Conservation (phyloP, 2,797 vertebrate genomes). For the Cossypha caffra region DNA sequence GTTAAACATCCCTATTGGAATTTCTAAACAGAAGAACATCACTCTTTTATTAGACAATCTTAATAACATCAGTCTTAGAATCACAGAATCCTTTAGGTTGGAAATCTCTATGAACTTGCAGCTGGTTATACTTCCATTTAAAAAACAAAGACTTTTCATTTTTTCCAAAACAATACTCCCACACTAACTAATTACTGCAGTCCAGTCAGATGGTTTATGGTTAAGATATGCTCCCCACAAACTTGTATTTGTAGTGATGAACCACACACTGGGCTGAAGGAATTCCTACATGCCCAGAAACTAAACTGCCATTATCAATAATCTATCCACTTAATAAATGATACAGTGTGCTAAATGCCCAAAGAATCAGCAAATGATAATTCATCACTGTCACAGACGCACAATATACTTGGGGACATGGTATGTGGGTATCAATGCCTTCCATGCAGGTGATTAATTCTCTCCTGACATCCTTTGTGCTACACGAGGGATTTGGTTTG, state of each 20-base stretch:
- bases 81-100: neutral
- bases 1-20: neutral
- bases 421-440: constrained; percentile 46
- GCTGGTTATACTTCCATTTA: constrained; percentile 33
- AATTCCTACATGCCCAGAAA: constrained; percentile 6
- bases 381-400: constrained; percentile 54
- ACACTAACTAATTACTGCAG: neutral
- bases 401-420: constrained; percentile 10
- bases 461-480: constrained; percentile 30
- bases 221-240: neutral
- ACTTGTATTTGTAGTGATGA: neutral
- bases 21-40: neutral
- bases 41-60: neutral
- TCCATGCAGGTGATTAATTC: constrained; percentile 55
- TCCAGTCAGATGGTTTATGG: constrained; percentile 3
- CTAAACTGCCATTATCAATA: constrained; percentile 37
- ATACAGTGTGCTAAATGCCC: neutral
- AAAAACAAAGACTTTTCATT: constrained; percentile 21
- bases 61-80: neutral
- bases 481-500: neutral
- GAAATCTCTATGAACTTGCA: neutral
- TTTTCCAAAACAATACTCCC: constrained; percentile 53
- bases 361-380: neutral
- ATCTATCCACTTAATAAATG: constrained; percentile 46
- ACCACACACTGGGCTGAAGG: neutral